A percentile compares a stretch with the other conserved stretches of the same genome.
phyloP scores from a whole-genome alignment of 1,140 invertebrate genomes.

The Scaptomyza pallida region DNA sequence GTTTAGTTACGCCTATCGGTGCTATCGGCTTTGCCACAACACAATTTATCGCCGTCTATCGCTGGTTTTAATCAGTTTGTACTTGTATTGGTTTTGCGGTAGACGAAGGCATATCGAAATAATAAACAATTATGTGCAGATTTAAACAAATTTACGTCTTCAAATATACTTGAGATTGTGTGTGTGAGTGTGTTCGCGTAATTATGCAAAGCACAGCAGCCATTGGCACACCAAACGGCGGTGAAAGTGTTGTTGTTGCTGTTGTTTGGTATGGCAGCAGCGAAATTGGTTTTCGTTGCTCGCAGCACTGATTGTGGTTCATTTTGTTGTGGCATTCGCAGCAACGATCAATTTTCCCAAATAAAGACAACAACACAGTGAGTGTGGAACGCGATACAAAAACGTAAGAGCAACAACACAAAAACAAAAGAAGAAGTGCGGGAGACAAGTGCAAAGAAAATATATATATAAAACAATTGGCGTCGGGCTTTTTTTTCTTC shows the following conservation, averaged over 20 bases:
- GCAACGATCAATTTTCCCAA: slow-evolving; percentile 46
- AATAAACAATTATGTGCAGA: slow-evolving; percentile 47
- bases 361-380: slow-evolving; percentile 33
- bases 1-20: not conserved
- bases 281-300: slow-evolving; percentile 43
- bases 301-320: slow-evolving; percentile 33
- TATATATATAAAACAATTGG: slow-evolving; percentile 13
- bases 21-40: not conserved
- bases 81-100: slow-evolving; percentile 44
- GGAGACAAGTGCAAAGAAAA: slow-evolving; percentile 25
- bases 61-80: slow-evolving; percentile 26
- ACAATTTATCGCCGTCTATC: slow-evolving; percentile 15
- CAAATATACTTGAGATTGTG: slow-evolving; percentile 18
- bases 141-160: slow-evolving; percentile 42
- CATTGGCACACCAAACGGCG: slow-evolving; percentile 27
- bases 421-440: slow-evolving; percentile 15
- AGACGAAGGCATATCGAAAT: slow-evolving; percentile 42
- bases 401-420: not conserved
- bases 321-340: slow-evolving; percentile 48
- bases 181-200: slow-evolving; percentile 19
- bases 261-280: too few species aligned
- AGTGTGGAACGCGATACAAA: slow-evolving; percentile 4
- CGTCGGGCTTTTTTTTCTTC: slow-evolving; percentile 25
- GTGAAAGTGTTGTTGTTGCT: slow-evolving; percentile 52
- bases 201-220: slow-evolving; percentile 44